Conservation (phyloP, 1,140 invertebrate species). For the Elysia chlorotica region DNA sequence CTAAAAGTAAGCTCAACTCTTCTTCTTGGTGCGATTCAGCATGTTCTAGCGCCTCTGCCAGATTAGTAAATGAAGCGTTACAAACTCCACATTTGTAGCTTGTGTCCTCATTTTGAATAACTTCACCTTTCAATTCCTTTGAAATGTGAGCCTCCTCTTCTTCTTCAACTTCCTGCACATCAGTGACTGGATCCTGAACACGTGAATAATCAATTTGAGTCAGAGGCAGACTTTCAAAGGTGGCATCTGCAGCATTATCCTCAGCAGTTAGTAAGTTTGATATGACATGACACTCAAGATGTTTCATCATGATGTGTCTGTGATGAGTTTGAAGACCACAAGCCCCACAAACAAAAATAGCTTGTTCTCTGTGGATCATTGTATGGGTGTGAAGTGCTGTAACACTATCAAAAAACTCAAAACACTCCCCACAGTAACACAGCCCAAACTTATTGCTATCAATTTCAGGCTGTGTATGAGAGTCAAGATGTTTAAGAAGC, state of each 20-base stretch:
- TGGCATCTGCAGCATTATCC: neutral
- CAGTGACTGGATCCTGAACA: neutral
- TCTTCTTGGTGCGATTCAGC: slow-evolving; percentile 20
- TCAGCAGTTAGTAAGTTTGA: slow-evolving; percentile 11
- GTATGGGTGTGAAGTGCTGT: slow-evolving; percentile 14
- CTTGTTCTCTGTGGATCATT: slow-evolving; percentile 15
- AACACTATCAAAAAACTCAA: slow-evolving; percentile 22
- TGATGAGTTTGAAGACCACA: slow-evolving; percentile 20
- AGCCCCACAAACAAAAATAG: slow-evolving; percentile 21
- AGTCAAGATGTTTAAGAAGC: slow-evolving; percentile 17
- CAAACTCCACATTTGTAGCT: slow-evolving; percentile 22
- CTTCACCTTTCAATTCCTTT: no score
- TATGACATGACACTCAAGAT: slow-evolving; percentile 20
- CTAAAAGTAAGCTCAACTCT: no score
- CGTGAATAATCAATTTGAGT: neutral
- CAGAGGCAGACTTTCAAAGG: neutral
- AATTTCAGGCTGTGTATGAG: slow-evolving; percentile 11
- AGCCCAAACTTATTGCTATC: slow-evolving; percentile 15
- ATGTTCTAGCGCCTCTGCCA: slow-evolving; percentile 12
- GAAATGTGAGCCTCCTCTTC: neutral
- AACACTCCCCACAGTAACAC: slow-evolving; percentile 24
- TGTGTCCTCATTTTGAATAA: neutral
- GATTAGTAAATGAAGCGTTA: slow-evolving; percentile 13
- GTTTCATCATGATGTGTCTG: slow-evolving; percentile 21
- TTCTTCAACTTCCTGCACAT: neutral